Evolutionary conservation across 1,140 invertebrate species (phyloP).

Genomic region (Drosophila pandora): DNA sequence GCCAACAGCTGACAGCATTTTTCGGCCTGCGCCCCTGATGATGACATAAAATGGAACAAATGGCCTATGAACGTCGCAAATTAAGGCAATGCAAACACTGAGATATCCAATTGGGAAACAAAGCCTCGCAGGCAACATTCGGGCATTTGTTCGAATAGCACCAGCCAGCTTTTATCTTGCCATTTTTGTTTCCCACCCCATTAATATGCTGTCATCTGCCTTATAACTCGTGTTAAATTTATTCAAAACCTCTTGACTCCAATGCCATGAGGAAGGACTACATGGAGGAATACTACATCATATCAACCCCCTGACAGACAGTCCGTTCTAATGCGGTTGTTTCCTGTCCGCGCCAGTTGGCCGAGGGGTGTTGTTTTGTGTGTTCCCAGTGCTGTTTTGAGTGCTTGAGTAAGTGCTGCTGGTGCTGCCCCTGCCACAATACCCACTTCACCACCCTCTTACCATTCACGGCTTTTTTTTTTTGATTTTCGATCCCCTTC

Average conservation of each 20-base stretch:
- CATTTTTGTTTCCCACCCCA: conserved; percentile 7
- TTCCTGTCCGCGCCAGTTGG: conserved; percentile 49
- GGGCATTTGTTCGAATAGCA: conserved; percentile 55
- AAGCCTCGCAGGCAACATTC: conserved; percentile 33
- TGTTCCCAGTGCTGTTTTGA: conserved; percentile 25
- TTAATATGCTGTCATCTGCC: conserved; percentile 59
- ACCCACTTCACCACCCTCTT: not conserved
- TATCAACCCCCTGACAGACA: conserved; percentile 42
- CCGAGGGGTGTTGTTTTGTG: conserved; percentile 53
- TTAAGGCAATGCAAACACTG: conserved; percentile 76
- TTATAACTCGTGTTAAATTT: conserved; percentile 76
- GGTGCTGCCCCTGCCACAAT: conserved; percentile 7
- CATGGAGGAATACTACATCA: conserved; percentile 7
- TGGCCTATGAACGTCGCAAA: conserved; percentile 78
- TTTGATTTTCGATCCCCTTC: conserved; percentile 55
- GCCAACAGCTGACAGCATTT: conserved; percentile 72
- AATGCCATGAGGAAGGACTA: not conserved
- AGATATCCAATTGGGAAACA: conserved; percentile 71
- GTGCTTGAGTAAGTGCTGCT: conserved; percentile 55
- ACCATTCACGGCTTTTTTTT: not conserved
- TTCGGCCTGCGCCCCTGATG: conserved; percentile 50
- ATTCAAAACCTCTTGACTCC: conserved; percentile 79
- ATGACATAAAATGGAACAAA: conserved; percentile 82
- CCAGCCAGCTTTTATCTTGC: conserved; percentile 10
- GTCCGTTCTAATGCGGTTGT: conserved; percentile 34